These are phyloP conservation scores for Melanotaenia nigrans DNA, from an alignment of 2,797 vertebrate genomes.

Conservation along the genomic window DNA sequence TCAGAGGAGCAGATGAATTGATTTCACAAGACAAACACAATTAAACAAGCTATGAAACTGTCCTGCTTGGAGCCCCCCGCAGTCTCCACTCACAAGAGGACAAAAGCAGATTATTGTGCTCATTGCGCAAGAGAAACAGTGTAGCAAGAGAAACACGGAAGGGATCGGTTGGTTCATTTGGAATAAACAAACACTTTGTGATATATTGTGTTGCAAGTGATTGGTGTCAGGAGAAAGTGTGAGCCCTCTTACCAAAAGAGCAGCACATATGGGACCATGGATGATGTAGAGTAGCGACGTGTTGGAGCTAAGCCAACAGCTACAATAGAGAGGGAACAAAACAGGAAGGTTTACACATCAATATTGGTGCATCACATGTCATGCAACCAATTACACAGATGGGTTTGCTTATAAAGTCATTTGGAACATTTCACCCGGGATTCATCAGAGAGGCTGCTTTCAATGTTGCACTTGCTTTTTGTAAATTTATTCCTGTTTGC, in stretches of 20 bases:
- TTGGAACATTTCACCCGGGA: background rate
- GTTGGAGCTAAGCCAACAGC: slow-evolving; percentile 98
- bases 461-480: background rate
- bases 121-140: slow-evolving; percentile 42
- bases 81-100: slow-evolving; percentile 19
- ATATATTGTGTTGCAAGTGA: slow-evolving; percentile 12
- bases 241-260: slow-evolving; percentile 87
- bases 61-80: slow-evolving; percentile 44
- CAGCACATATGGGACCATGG: slow-evolving; percentile 97
- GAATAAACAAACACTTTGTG: slow-evolving; percentile 4
- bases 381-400: slow-evolving; percentile 17
- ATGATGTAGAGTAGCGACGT: slow-evolving; percentile 97
- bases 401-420: slow-evolving; percentile 7
- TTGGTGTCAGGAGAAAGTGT: background rate
- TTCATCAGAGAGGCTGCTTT: background rate
- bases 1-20: slow-evolving; percentile 32
- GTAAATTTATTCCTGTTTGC: background rate
- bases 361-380: slow-evolving; percentile 10
- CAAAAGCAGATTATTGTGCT: slow-evolving; percentile 28
- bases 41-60: slow-evolving; percentile 34
- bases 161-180: slow-evolving; percentile 14
- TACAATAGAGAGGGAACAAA: slow-evolving; percentile 56
- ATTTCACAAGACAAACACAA: slow-evolving; percentile 64
- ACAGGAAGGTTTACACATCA: slow-evolving; percentile 18
- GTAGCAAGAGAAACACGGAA: slow-evolving; percentile 18